Conservation (phyloP, 2,797 vertebrate species). For the Pagetopsis macropterus region DNA sequence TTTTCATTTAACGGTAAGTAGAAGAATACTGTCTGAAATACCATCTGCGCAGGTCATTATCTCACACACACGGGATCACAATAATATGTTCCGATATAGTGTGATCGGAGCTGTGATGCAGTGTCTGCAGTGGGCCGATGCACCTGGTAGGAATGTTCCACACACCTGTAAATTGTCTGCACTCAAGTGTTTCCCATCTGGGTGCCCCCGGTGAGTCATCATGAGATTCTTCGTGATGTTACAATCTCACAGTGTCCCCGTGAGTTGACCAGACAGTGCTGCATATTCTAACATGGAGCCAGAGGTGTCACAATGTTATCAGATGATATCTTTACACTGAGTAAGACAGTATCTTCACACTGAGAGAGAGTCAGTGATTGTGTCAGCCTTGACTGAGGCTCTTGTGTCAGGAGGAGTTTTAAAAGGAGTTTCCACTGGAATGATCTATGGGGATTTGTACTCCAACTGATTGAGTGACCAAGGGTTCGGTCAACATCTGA, state of each 20-base stretch:
- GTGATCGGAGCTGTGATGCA: slow-evolving; percentile 24
- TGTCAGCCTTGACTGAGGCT: slow-evolving; percentile 18
- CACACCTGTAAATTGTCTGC: slow-evolving; percentile 65
- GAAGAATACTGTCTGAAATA: slow-evolving; percentile 17
- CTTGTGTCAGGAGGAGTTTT: slow-evolving; percentile 26
- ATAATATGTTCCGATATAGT: slow-evolving; percentile 13
- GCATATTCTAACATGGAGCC: slow-evolving; percentile 14
- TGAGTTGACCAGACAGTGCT: neutral
- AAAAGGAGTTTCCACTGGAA: slow-evolving; percentile 30
- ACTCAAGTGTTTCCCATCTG: slow-evolving; percentile 50
- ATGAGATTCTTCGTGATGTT: neutral
- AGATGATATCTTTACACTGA: neutral
- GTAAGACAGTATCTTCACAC: neutral
- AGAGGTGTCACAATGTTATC: slow-evolving; percentile 3
- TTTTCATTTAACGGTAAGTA: neutral
- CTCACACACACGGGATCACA: slow-evolving; percentile 5
- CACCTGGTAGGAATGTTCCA: slow-evolving; percentile 65
- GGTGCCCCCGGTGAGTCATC: slow-evolving; percentile 34
- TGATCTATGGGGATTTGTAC: slow-evolving; percentile 47
- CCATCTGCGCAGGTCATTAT: slow-evolving; percentile 25
- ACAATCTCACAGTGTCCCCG: neutral
- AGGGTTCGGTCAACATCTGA: slow-evolving; percentile 27
- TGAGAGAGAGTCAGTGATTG: slow-evolving; percentile 5
- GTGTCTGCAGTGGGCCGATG: slow-evolving; percentile 10
- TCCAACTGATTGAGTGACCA: slow-evolving; percentile 51